Evolutionary conservation across 2,797 vertebrate species (phyloP), one percentile per base, ranked within the genome.

Genomic region (Numenius phaeopus): DNA sequence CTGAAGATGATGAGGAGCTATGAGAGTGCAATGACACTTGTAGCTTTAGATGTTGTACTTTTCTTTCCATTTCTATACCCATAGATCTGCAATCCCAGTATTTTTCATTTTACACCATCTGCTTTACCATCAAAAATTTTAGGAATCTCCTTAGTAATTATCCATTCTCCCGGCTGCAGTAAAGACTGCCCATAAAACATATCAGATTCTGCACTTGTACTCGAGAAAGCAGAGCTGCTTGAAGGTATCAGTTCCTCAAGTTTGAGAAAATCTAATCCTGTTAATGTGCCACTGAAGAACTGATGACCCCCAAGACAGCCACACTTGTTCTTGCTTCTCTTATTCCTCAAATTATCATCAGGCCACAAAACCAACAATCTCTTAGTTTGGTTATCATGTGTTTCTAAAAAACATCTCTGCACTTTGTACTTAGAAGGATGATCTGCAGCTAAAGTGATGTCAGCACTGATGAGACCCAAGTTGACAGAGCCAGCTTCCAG

Each of bases 321-420:
- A 71, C 99, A 99, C 70, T 99, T 99, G 97, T 99, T 99, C 97
- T 98, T 99, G 96, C 98, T 98, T 81, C 99, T 99, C 96, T 99
- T 99, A 96, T 98, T 99, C 85, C 99, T 99, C 87, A 98, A 91
- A 10, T 97, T 96, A n/a, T 99, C 99, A 30, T 99, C 99, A 23
- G 99, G 99, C 99, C 99, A 99, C 90, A 99, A 97, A 98, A 99
- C 99, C 99, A 99, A 99, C 72, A 99, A 98, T 81, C 99, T 99
- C 98, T 99, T 99, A 58, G 98, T 99, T 69, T 99, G 98, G 86
- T 95, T 98, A 83, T 99, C 99, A 14, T 99, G 99, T 3, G 98
- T 99, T 97, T 99, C 99, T 97, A 99, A 97, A 98, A 99, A 99
- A 55, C 98, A 98, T 84, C 99, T 99, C 97, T 99, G 99, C 46